phyloP scores from a whole-genome alignment of 1,140 invertebrate genomes.

The Cherax destructor region DNA sequence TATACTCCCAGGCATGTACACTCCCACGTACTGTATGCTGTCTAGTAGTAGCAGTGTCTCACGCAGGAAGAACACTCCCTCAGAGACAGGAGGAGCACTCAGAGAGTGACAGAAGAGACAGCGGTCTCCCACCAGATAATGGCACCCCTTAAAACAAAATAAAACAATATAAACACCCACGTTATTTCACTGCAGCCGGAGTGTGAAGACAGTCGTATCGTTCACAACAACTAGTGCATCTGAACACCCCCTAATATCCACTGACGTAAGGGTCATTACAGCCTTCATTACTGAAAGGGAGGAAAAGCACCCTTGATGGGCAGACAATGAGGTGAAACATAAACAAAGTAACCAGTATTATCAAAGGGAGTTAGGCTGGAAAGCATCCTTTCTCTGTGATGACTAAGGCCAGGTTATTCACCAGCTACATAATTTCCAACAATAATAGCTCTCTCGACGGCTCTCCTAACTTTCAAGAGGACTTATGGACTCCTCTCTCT shows the following conservation, averaged over 20 bases:
- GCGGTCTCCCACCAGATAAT: not conserved
- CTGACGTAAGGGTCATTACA: not conserved
- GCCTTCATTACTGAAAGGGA: not conserved
- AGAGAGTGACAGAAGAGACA: no score
- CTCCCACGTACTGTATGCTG: not conserved
- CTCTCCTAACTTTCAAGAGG: constrained; percentile 47
- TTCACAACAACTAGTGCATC: not conserved
- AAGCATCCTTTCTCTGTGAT: constrained; percentile 19
- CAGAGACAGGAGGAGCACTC: no score
- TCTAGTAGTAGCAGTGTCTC: no score
- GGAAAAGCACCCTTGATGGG: not conserved
- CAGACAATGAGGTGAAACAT: not conserved
- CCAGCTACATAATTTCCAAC: constrained; percentile 26
- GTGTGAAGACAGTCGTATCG: no score
- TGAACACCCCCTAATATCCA: not conserved
- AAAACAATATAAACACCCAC: not conserved
- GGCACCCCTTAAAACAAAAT: not conserved
- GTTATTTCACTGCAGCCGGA: not conserved
- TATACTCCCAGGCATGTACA: not conserved
- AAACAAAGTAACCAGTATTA: constrained; percentile 23
- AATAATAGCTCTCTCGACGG: constrained; percentile 47
- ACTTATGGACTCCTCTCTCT: constrained; percentile 47
- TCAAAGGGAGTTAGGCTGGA: constrained; percentile 54
- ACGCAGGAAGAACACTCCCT: no score
- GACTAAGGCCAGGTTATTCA: constrained; percentile 38